phyloP scores from a whole-genome alignment of 2,113 vertebrate species.

The Nycticorax nycticorax region DNA sequence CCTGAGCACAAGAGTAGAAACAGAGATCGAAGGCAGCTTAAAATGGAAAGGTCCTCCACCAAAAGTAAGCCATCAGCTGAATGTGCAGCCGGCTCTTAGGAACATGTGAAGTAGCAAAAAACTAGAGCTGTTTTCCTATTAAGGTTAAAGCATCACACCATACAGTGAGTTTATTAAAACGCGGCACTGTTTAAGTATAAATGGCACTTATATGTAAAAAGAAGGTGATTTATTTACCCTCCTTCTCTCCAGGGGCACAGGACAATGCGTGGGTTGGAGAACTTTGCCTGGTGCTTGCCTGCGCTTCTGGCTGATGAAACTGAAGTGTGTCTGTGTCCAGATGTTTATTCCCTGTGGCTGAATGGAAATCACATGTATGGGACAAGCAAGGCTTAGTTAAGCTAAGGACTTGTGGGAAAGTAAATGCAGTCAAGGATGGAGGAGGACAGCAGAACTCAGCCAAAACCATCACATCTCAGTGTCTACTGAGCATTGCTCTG shows the following conservation, averaged over 20 bases:
- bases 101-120: constrained; percentile 23
- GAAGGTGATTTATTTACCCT: constrained; percentile 54
- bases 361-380: not conserved
- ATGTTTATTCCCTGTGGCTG: constrained; percentile 21
- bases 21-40: not conserved
- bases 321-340: constrained; percentile 7
- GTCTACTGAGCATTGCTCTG: not conserved
- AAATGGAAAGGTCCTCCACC: not conserved
- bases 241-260: not conserved
- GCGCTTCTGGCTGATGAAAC: constrained; percentile 17
- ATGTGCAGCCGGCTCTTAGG: constrained; percentile 21
- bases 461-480: not conserved
- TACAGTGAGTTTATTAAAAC: constrained; percentile 53
- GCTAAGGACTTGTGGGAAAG: not conserved
- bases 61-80: constrained; percentile 46
- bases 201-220: constrained; percentile 46
- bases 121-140: constrained; percentile 45
- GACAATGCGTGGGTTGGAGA: not conserved
- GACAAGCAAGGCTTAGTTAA: not conserved
- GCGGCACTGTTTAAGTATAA: not conserved
- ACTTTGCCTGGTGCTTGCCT: not conserved
- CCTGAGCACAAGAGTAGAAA: not conserved
- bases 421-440: not conserved
- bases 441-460: not conserved
- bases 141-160: constrained; percentile 18